Percentiles rank a stretch among this genome's conserved stretches.
phyloP scores from a whole-genome alignment of 1,140 invertebrate species.

The Meteorus sp. region DNA sequence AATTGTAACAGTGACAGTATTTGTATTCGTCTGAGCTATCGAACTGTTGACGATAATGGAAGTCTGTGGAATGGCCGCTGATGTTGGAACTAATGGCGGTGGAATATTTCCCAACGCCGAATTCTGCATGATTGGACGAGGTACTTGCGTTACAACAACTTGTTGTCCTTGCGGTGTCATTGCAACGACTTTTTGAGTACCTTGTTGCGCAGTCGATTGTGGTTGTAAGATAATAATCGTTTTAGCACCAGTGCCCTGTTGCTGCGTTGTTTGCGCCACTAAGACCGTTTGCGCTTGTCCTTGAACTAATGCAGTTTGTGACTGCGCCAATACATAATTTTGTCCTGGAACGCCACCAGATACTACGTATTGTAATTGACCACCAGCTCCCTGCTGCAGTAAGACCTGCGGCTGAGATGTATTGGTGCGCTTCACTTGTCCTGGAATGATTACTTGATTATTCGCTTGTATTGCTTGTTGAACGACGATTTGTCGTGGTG shows the following conservation, averaged over 20 bases:
- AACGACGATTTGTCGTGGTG: slow-evolving; percentile 54
- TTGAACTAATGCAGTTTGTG: slow-evolving; percentile 64
- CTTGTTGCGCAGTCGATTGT: slow-evolving; percentile 52
- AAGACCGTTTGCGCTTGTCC: slow-evolving; percentile 67
- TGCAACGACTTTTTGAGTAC: slow-evolving; percentile 64
- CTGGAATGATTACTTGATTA: slow-evolving; percentile 54
- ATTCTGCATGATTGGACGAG: slow-evolving; percentile 60
- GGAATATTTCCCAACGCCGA: slow-evolving; percentile 55
- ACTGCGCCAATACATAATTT: slow-evolving; percentile 68
- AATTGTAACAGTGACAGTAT: slow-evolving; percentile 41
- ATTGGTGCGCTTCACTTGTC: slow-evolving; percentile 50
- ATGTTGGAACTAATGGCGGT: slow-evolving; percentile 52
- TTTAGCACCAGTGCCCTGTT: slow-evolving; percentile 66
- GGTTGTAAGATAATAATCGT: slow-evolving; percentile 75
- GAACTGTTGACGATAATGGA: slow-evolving; percentile 55
- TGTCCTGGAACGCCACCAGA: slow-evolving; percentile 60
- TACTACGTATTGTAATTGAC: slow-evolving; percentile 61
- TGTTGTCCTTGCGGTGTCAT: slow-evolving; percentile 70
- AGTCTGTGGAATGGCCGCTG: slow-evolving; percentile 53
- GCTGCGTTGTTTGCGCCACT: slow-evolving; percentile 65
- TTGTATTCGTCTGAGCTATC: slow-evolving; percentile 40
- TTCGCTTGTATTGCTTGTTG: slow-evolving; percentile 59
- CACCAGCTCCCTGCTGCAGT: slow-evolving; percentile 49
- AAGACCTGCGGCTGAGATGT: slow-evolving; percentile 54
- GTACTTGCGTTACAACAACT: slow-evolving; percentile 63